These are phyloP conservation scores for Macrobrachium nipponense DNA, from an alignment of 1,140 invertebrate species.

Conservation along the genomic window DNA sequence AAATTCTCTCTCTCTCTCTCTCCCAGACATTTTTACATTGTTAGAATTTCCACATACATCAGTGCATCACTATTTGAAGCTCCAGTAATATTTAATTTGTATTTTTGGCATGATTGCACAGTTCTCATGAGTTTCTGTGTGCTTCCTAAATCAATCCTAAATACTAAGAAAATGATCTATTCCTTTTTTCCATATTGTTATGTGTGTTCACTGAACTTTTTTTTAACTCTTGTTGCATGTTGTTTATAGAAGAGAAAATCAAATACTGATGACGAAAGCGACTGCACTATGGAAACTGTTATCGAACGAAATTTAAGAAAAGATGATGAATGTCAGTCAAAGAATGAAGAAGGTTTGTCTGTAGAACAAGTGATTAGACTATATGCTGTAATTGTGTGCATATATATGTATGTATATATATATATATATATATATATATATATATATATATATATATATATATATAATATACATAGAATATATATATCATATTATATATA, in stretches of 20 bases:
- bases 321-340: not conserved
- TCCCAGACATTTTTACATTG: not conserved
- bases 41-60: no score
- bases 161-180: not conserved
- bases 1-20: not conserved
- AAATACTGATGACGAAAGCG: conserved; percentile 22
- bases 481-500: no score
- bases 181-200: not conserved
- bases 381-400: no score
- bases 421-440: no score
- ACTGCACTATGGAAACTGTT: conserved; percentile 30
- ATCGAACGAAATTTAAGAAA: conserved; percentile 29
- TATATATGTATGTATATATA: no score
- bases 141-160: no score
- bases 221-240: conserved; percentile 12
- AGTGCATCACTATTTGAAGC: no score
- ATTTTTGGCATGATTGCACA: no score
- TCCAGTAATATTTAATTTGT: no score
- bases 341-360: not conserved
- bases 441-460: no score
- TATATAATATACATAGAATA: no score
- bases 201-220: conserved; percentile 11
- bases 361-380: not conserved
- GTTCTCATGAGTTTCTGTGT: no score
- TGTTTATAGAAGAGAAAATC: conserved; percentile 31